Base-by-base conservation (phyloP, 2,888 invertebrate species). In the Macrosoma leucophasiata region DNA sequence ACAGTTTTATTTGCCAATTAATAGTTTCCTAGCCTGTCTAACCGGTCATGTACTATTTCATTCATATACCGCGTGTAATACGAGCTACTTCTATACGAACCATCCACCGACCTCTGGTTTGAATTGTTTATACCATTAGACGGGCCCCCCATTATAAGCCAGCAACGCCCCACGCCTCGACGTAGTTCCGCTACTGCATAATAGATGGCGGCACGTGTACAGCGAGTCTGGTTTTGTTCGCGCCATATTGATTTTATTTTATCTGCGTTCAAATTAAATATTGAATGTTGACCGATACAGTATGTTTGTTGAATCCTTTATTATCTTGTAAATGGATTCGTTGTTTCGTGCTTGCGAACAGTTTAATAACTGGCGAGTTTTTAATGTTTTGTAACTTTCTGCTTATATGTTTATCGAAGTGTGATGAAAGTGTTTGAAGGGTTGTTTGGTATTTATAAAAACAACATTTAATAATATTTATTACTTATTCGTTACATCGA, bases 251-350 rank as follows among this genome's bases (percentile, higher is more conserved):
- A 69, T 72, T 65, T 56, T 48, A 54, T 62, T 63, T 62, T 60
- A 58, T 34, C 42, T 42, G 27, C 45, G 52, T 58, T 52, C 58
- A 63, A 67, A 71, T 65, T 63, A 48, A 50, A 58, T 72, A 74
- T 73, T 68, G 69, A 72, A 67, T 68, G 57, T 67, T 56, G 54
- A 46, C 53, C 43, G 66, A 68, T 70, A 68, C 43, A n/a, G 41
- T 42, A 46, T 69, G 61, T 70, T 68, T 65, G 55, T 43, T 15
- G 33, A 46, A 36, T 40, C 29, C 41, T 39, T 31, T 46, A 39
- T 59, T 71, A 66, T 71, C 64, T 62, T 48, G 42, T 59, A 47
- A 51, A 34, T 24, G 23, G 14, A 9, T 47, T 61, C 55, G 50
- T 48, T 48, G 36, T 43, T n/a, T n/a, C n/a, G n/a, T n/a, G n/a